These are phyloP conservation scores for Acleris emargana DNA, from an alignment of 2,888 invertebrate genomes.

Conservation along the genomic window DNA sequence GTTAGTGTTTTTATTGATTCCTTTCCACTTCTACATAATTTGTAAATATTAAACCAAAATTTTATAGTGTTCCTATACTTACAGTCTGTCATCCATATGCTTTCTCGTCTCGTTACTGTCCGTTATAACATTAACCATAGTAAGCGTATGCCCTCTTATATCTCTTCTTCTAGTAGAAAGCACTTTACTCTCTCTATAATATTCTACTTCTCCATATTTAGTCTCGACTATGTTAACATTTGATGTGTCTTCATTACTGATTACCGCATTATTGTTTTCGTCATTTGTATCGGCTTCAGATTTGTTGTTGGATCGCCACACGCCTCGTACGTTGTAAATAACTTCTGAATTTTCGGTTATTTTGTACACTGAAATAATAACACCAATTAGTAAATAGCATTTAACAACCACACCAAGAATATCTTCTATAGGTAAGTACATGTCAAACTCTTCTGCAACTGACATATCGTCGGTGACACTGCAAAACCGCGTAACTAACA, in stretches of 20 bases:
- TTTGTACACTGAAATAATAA: constrained; percentile 65
- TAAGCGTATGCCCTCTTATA: constrained; percentile 58
- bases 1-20: too few relatives aligned
- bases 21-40: too few relatives aligned
- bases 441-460: too few relatives aligned
- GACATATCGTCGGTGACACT: too few relatives aligned
- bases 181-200: constrained; percentile 56
- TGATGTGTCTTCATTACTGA: constrained; percentile 14
- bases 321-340: constrained; percentile 55
- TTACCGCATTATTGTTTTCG: constrained; percentile 23
- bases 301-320: constrained; percentile 50
- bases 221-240: constrained; percentile 18
- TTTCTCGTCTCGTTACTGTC: constrained; percentile 69
- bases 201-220: constrained; percentile 57
- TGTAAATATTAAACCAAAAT: too few relatives aligned
- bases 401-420: too few relatives aligned
- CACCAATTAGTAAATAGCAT: background rate
- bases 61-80: constrained; percentile 45
- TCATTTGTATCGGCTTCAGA: constrained; percentile 21
- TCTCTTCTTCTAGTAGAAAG: constrained; percentile 58
- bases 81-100: constrained; percentile 73
- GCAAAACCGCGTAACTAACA: too few relatives aligned
- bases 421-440: too few relatives aligned
- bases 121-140: constrained; percentile 67
- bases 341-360: constrained; percentile 56